Percentiles rank a stretch among this genome's conserved stretches.
Evolutionary conservation across 2,797 vertebrate species (phyloP).

Genomic region (Alosa sapidissima): DNA sequence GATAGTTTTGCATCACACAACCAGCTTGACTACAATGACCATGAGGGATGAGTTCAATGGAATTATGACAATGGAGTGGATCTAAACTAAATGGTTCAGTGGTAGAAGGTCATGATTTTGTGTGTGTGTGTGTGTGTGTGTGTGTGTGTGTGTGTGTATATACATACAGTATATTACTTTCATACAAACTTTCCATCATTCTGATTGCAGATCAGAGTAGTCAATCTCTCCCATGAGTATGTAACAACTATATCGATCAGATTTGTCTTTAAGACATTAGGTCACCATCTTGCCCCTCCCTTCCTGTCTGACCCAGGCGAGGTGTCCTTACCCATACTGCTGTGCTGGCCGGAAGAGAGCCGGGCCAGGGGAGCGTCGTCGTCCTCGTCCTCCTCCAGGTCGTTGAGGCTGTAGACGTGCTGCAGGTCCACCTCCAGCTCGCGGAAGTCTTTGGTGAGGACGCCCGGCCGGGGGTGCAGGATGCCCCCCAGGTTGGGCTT

Average conservation of each 20-base stretch:
- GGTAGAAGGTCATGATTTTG: background rate
- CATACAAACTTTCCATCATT: background rate
- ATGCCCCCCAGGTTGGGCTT: slow-evolving; percentile 82
- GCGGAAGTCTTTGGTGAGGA: slow-evolving; percentile 87
- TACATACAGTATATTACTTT: background rate
- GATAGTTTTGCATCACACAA: background rate
- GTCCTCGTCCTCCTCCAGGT: slow-evolving; percentile 90
- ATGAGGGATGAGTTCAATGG: background rate
- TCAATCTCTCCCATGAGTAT: background rate
- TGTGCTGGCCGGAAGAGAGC: slow-evolving; percentile 55
- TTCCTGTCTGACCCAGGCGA: background rate
- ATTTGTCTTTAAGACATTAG: background rate
- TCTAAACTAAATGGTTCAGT: background rate
- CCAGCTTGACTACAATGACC: background rate
- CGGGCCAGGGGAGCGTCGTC: slow-evolving; percentile 76
- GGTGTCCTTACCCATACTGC: slow-evolving; percentile 69
- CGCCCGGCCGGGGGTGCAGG: slow-evolving; percentile 78
- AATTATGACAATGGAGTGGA: background rate
- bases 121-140: background rate
- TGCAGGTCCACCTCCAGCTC: slow-evolving; percentile 83
- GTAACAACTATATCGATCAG: background rate
- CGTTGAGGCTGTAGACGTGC: slow-evolving; percentile 85
- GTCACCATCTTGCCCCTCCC: background rate
- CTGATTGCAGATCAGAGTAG: background rate
- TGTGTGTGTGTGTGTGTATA: background rate